These are phyloP conservation scores for Bombus huntii DNA, from an alignment of 1,140 invertebrate species.

Conservation along the genomic window DNA sequence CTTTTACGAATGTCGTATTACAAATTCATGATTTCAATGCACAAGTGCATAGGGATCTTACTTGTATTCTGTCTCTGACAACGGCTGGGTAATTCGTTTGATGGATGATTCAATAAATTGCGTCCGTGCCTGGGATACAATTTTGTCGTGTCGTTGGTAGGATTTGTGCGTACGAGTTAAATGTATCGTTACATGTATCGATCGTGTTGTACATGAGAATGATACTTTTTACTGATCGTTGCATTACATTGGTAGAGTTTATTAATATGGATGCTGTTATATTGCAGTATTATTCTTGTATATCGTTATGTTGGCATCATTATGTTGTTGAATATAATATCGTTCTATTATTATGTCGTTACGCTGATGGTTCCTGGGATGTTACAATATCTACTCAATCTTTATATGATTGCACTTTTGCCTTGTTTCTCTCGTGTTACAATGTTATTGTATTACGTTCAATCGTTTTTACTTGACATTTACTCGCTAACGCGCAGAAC, in stretches of 20 bases:
- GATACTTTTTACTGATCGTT: not conserved
- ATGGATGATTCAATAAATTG: slow-evolving; percentile 7
- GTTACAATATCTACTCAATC: not conserved
- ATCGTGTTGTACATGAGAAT: not conserved
- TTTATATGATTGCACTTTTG: not conserved
- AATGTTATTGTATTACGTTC: not conserved
- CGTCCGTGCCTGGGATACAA: not conserved
- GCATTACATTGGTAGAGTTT: not conserved
- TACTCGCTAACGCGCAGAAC: not conserved
- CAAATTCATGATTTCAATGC: not conserved
- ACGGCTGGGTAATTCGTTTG: not conserved
- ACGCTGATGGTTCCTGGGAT: not conserved
- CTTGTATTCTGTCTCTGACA: not conserved
- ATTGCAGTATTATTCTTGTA: not conserved
- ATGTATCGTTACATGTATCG: not conserved
- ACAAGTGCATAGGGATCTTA: not conserved
- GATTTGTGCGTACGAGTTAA: not conserved
- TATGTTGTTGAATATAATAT: slow-evolving; percentile 6
- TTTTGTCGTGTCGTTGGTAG: not conserved
- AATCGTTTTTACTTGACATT: not conserved
- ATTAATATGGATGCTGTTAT: not conserved
- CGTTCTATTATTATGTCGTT: slow-evolving; percentile 13
- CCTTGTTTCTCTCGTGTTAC: not conserved
- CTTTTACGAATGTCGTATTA: not conserved
- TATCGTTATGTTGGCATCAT: not conserved